Evolutionary conservation across 1,140 invertebrate species (phyloP).

Genomic region (Ericerus pela): DNA sequence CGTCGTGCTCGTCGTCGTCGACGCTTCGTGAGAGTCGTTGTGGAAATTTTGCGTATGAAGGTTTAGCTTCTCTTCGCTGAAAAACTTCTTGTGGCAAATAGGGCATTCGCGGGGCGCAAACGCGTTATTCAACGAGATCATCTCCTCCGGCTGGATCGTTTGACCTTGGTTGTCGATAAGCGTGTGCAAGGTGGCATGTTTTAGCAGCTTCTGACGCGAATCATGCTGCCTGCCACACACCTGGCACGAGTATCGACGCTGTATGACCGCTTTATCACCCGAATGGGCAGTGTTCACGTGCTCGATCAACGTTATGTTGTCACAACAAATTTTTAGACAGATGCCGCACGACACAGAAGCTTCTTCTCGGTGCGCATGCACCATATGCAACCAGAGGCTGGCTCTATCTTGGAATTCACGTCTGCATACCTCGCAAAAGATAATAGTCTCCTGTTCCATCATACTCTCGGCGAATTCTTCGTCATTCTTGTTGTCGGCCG

Average conservation of each 20-base stretch:
- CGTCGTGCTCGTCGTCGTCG: slow-evolving; percentile 15
- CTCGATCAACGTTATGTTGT: slow-evolving; percentile 34
- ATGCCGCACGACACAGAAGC: slow-evolving; percentile 41
- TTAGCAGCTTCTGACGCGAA: slow-evolving; percentile 39
- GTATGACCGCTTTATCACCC: slow-evolving; percentile 20
- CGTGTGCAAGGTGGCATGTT: slow-evolving; percentile 41
- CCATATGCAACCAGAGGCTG: slow-evolving; percentile 40
- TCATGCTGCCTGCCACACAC: slow-evolving; percentile 43
- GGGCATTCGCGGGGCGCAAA: slow-evolving; percentile 28
- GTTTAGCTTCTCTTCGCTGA: slow-evolving; percentile 35
- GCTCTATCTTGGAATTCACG: slow-evolving; percentile 37
- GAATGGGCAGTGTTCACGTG: slow-evolving; percentile 36
- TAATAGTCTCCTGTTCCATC: slow-evolving; percentile 29
- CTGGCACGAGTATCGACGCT: slow-evolving; percentile 31
- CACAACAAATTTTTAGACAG: slow-evolving; percentile 38
- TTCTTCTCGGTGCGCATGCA: slow-evolving; percentile 38
- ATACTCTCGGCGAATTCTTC: slow-evolving; percentile 23
- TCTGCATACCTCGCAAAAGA: slow-evolving; percentile 37
- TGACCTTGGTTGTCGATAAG: slow-evolving; percentile 30
- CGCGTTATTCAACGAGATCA: slow-evolving; percentile 35
- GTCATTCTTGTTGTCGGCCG: slow-evolving; percentile 10
- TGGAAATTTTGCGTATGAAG: slow-evolving; percentile 36
- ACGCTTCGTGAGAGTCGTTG: slow-evolving; percentile 18
- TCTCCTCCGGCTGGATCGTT: slow-evolving; percentile 36
- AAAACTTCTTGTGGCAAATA: slow-evolving; percentile 36